phyloP scores from a whole-genome alignment of 2,888 invertebrate species.

The Cataglyphis albicans region DNA sequence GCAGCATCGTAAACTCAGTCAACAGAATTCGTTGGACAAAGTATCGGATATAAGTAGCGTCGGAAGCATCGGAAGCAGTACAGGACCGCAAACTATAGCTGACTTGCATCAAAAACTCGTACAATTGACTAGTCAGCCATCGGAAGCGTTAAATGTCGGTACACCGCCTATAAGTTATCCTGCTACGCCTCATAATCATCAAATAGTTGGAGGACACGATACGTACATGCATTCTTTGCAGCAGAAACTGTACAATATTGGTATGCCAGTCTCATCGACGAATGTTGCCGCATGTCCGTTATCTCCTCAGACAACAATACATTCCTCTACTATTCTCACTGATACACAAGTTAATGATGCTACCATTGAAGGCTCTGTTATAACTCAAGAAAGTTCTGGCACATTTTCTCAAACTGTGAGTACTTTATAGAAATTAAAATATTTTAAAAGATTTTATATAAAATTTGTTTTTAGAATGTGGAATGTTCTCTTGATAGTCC shows the following conservation, averaged over 20 bases:
- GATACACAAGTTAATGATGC: slow-evolving; percentile 61
- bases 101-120: slow-evolving; percentile 88
- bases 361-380: slow-evolving; percentile 52
- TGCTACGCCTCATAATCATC: slow-evolving; percentile 89
- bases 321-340: slow-evolving; percentile 68
- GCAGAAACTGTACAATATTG: slow-evolving; percentile 89
- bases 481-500: slow-evolving; percentile 80
- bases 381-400: slow-evolving; percentile 58
- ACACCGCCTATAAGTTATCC: slow-evolving; percentile 88
- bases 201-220: slow-evolving; percentile 87
- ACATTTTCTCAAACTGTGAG: slow-evolving; percentile 77
- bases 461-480: slow-evolving; percentile 52
- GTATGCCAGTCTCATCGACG: slow-evolving; percentile 75
- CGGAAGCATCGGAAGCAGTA: slow-evolving; percentile 54
- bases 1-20: slow-evolving; percentile 83
- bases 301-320: slow-evolving; percentile 85
- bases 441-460: not conserved
- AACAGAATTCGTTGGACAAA: slow-evolving; percentile 84
- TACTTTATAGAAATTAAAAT: slow-evolving; percentile 9
- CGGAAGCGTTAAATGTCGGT: slow-evolving; percentile 84
- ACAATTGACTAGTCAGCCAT: slow-evolving; percentile 87
- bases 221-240: slow-evolving; percentile 91
- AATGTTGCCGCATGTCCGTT: slow-evolving; percentile 80
- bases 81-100: slow-evolving; percentile 86
- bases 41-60: slow-evolving; percentile 66